Evolutionary conservation across 2,888 invertebrate species (phyloP).

Genomic region (Mongoloraphidia duomilia): DNA sequence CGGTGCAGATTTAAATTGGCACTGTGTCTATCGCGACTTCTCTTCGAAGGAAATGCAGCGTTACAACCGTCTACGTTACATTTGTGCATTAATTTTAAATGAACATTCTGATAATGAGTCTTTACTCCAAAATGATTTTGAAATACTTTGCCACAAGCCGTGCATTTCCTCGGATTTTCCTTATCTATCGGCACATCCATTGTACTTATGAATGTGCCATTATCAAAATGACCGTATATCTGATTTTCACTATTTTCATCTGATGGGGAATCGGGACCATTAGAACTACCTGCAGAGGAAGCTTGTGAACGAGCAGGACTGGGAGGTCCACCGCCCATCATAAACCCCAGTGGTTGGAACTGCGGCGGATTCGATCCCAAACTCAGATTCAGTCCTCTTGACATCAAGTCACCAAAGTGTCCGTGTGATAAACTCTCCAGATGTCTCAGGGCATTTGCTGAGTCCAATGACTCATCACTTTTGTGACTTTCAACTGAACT

Average conservation of each 20-base stretch:
- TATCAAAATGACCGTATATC: constrained; percentile 57
- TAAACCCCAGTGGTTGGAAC: constrained; percentile 32
- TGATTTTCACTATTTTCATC: constrained; percentile 46
- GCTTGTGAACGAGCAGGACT: constrained; percentile 45
- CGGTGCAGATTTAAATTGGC: constrained; percentile 83
- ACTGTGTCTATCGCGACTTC: constrained; percentile 84
- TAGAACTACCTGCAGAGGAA: constrained; percentile 43
- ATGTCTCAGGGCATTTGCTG: constrained; percentile 57
- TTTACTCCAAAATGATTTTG: constrained; percentile 88
- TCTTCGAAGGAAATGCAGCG: constrained; percentile 86
- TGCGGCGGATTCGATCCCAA: constrained; percentile 26
- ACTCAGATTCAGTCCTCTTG: constrained; percentile 27
- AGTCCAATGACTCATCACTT: constrained; percentile 44
- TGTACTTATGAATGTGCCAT: constrained; percentile 55
- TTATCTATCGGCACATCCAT: constrained; percentile 81
- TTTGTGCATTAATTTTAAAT: constrained; percentile 88
- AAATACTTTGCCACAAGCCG: constrained; percentile 84
- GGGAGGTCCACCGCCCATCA: constrained; percentile 39
- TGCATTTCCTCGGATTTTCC: constrained; percentile 82
- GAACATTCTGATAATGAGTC: constrained; percentile 90
- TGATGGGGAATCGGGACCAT: constrained; percentile 37
- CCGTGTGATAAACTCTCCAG: constrained; percentile 69
- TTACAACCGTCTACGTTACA: constrained; percentile 91
- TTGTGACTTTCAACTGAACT: constrained; percentile 40
- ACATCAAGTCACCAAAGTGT: constrained; percentile 45